Evolutionary conservation across 2,797 vertebrate species (phyloP).

Genomic region (Tenualosa ilisha): DNA sequence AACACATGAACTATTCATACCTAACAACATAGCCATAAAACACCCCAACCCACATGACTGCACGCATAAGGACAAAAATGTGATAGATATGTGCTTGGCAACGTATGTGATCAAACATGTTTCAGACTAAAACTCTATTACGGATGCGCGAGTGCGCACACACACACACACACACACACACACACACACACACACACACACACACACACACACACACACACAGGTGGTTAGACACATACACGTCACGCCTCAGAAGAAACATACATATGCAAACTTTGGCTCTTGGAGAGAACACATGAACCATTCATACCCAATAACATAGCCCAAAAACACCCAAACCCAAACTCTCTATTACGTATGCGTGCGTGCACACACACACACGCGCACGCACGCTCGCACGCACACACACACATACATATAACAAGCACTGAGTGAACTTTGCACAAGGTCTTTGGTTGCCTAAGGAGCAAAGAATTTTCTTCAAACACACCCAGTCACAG

Average conservation of each 20-base stretch:
- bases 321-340: background rate
- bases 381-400: background rate
- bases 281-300: background rate
- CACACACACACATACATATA: background rate
- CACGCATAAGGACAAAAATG: background rate
- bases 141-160: slow-evolving; percentile 5
- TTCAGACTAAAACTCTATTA: background rate
- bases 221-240: background rate
- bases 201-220: no score
- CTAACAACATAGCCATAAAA: no score
- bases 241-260: background rate
- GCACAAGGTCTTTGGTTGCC: slow-evolving; percentile 5
- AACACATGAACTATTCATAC: background rate
- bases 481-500: background rate
- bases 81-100: background rate
- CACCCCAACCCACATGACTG: background rate
- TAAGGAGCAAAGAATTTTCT: background rate
- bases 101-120: background rate
- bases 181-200: slow-evolving; percentile 17
- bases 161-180: slow-evolving; percentile 27
- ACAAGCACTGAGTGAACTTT: background rate
- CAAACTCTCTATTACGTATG: slow-evolving; percentile 10
- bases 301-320: no score
- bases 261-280: background rate
- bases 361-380: background rate